Evolutionary conservation across 2,888 invertebrate genomes (phyloP), one percentile per base, ranked within the genome.

Genomic region (Tenthredo mesomela): DNA sequence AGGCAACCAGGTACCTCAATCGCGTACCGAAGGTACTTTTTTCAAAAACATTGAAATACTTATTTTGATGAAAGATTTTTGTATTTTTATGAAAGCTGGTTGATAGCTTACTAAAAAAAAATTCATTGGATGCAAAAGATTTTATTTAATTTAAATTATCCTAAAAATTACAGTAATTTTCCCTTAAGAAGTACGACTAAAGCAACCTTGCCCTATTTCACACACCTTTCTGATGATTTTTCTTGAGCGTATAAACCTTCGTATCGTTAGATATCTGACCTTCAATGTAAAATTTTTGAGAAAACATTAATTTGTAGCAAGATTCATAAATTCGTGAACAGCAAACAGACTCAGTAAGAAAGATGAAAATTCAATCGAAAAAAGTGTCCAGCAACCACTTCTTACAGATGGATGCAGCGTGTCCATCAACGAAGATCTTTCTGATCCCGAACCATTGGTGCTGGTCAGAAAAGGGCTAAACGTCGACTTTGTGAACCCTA

Each of bases 401-500:
- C 54, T 80, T 40, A 21, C 67, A 82, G 40, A 37, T 21, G 88
- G 86, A 40, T 95, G 95, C 88, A 89, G 91, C 4, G 90, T 95
- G 82, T 93, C 93, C 71, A 91, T 94, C 2, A 93, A 94, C 77
- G 94, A 94, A 18, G 95, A 95, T 88, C 92, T 95, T 2, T 94
- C 93, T 0, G 94, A 94, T 85, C 95, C 95, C 0, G 96, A 96
- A 89, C 95, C 96, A 0, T 93, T 96, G 5, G 94, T 95, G 88
- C 89, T 96, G 1, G 93, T 88, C 3, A 9, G 65, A 61, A 84
- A 86, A 43, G 82, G 37, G 1, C 84, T 65, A 5, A 70, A 61
- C n/a, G 84, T 84, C 12, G 77, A 33, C 4, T 90, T 91, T 78
- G 54, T 91, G n/a, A 87, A 90, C 85, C 91, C 92, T 6, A 47